A percentile compares a stretch with the other conserved stretches of the same genome.
Conservation (phyloP, 2,113 vertebrate species). For the Pachyramphus minor region DNA sequence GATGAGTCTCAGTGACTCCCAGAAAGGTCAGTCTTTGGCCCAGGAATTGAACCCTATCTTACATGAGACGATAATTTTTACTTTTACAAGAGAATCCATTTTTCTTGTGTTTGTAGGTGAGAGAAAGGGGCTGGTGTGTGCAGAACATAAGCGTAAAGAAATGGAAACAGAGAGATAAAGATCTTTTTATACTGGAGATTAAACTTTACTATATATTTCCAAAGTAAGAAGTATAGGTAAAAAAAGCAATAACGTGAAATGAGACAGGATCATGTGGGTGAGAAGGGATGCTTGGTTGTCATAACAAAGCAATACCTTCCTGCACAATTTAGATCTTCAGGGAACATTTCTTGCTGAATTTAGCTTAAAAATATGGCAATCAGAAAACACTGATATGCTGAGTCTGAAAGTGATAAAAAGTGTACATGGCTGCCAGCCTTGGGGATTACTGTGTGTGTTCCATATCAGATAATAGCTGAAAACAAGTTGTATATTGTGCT, state of each 20-base stretch:
- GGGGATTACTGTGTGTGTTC: background rate
- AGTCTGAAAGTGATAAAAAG: constrained; percentile 20
- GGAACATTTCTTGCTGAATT: constrained; percentile 48
- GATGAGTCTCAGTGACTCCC: background rate
- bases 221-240: background rate
- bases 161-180: background rate
- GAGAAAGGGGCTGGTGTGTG: fast-evolving
- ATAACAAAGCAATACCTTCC: constrained; percentile 3
- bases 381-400: constrained; percentile 28
- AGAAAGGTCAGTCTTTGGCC: background rate
- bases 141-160: fast-evolving
- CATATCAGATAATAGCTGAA: constrained; percentile 21
- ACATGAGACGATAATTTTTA: background rate
- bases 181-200: background rate
- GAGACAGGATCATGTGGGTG: background rate
- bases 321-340: background rate
- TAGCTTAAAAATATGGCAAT: constrained; percentile 40
- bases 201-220: background rate
- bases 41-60: background rate
- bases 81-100: background rate
- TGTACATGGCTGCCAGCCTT: background rate
- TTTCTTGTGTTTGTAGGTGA: background rate
- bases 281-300: background rate
- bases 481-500: background rate
- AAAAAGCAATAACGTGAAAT: background rate